Evolutionary conservation across 2,113 vertebrate genomes (phyloP).

Genomic region (Ardeotis arabs): DNA sequence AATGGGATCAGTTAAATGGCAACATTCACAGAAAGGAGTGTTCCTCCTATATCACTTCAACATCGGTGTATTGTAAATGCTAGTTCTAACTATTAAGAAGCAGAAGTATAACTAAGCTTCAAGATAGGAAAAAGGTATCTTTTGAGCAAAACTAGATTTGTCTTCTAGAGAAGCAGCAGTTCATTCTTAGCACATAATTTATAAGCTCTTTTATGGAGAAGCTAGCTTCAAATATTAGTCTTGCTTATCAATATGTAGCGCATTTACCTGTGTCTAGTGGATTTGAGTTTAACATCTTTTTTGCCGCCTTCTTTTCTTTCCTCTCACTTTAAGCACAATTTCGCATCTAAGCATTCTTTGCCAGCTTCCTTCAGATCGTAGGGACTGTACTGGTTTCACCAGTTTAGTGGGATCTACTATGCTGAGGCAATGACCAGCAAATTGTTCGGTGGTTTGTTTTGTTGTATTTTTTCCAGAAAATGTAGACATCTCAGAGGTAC

Average conservation of each 20-base stretch:
- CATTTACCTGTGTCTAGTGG: not conserved
- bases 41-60: not conserved
- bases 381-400: not conserved
- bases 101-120: not conserved
- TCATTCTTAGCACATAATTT: not conserved
- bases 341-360: not conserved
- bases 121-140: not conserved
- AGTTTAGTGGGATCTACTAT: not conserved
- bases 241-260: constrained; percentile 13
- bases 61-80: not conserved
- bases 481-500: not conserved
- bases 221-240: not conserved
- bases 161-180: not conserved
- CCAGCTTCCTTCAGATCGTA: not conserved
- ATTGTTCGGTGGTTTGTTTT: not conserved
- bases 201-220: not conserved
- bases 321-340: not conserved
- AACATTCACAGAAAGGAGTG: not conserved
- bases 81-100: not conserved
- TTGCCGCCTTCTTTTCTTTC: not conserved
- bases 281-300: not conserved
- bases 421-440: not conserved
- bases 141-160: not conserved
- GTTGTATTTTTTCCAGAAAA: not conserved
- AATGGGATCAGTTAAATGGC: fast-evolving